Evolutionary conservation across 2,888 invertebrate genomes (phyloP), one percentile per base, ranked within the genome.

Genomic region (Mermis nigrescens): DNA sequence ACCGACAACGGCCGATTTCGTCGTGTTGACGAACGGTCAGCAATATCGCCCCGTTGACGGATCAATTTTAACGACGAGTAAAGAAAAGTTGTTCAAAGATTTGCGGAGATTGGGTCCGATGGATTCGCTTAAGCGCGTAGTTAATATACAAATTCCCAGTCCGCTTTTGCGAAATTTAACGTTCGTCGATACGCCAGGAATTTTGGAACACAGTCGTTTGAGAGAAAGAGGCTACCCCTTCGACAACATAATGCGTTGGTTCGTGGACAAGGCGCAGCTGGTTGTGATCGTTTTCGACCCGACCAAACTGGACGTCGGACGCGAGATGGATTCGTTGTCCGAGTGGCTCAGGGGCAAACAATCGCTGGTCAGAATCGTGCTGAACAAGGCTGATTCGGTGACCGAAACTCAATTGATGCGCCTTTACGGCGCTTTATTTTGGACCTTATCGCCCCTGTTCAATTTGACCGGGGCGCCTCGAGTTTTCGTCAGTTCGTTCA

Each of bases 381-480:
- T 92, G 62, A 92, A 92, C 79, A 92, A 92, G 77, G 91, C 89
- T 31, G 91, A 91, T 75, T 84, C 83, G 65, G 85, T 91, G 51
- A 85, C 85, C 70, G 86, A 89, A 0, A 89, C 89, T 72, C 90
- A 91, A 74, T 75, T 92, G 65, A 83, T 91, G 83, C 81, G 88
- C 65, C 89, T 91, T 1, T 90, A 91, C 74, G 86, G 89, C 66
- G 88, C 87, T 15, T 79, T 92, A 57, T 87, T 92, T 69, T 92
- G 91, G 92, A 90, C 89, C 74, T 86, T 92, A 68, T 89, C 89
- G n/a, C 91, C 91, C 2, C 76, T 91, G 68, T 87, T 92, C 85
- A 88, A 89, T 63, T 88, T 88, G 54, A 84, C 87, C 54, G 89
- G 90, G 73, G 90, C 91, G 2, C 91, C 91, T 27, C 80, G 85